These are phyloP conservation scores for Phainopepla nitens DNA, from an alignment of 2,113 vertebrate species.

Conservation along the genomic window DNA sequence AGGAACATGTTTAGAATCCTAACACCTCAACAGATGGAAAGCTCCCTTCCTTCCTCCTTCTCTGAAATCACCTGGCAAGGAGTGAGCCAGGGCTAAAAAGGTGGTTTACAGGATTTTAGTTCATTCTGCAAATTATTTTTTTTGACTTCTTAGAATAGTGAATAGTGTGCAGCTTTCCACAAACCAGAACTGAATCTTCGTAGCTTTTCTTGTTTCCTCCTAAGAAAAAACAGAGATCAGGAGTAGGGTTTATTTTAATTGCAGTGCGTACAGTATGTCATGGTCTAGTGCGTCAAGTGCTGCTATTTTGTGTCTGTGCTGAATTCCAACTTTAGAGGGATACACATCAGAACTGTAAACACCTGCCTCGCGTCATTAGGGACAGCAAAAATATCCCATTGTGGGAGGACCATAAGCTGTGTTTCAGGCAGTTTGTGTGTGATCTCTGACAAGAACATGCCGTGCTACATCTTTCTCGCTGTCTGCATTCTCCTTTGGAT, in stretches of 20 bases:
- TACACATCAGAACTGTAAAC: conserved; percentile 37
- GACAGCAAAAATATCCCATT: conserved; percentile 53
- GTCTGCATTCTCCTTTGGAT: neutral
- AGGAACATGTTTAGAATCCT: conserved; percentile 33
- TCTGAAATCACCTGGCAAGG: conserved; percentile 38
- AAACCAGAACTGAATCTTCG: neutral
- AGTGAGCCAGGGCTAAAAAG: conserved; percentile 21
- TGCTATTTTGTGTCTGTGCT: conserved; percentile 52
- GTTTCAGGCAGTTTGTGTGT: conserved; percentile 19
- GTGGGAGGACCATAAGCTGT: conserved; percentile 45
- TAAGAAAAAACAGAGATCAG: neutral
- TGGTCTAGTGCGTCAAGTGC: conserved; percentile 34
- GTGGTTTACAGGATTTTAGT: neutral
- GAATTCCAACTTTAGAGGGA: conserved; percentile 50
- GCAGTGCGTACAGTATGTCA: conserved; percentile 32
- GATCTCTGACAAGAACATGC: conserved; percentile 40
- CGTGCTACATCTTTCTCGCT: neutral
- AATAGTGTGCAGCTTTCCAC: neutral
- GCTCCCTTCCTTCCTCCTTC: neutral
- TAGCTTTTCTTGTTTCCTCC: neutral
- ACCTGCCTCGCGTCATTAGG: conserved; percentile 52
- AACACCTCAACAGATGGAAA: conserved; percentile 43
- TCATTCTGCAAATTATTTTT: neutral
- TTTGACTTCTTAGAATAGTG: conserved; percentile 28
- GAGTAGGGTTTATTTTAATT: conserved; percentile 55